Evolutionary conservation across 2,888 invertebrate genomes (phyloP), one percentile per base, ranked within the genome.

Genomic region (Chrysomela aeneicollis): DNA sequence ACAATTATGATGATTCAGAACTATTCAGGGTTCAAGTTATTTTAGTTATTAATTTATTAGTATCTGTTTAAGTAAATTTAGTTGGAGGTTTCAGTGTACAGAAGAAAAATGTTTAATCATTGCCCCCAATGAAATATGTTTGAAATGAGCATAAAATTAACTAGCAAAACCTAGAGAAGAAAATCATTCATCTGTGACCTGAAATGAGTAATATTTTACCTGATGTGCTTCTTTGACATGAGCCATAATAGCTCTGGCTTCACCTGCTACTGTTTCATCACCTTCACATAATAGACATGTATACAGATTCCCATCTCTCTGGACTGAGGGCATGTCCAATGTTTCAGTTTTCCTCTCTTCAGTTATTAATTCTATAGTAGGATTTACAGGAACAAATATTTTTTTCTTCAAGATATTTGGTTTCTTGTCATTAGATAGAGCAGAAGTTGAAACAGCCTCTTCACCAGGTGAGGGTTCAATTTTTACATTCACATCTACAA

Each of bases 181-280:
- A n/a, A n/a, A n/a, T n/a, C n/a, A n/a, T n/a, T n/a, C n/a, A n/a
- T n/a, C n/a, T n/a, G n/a, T 26, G 6, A 26, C 6, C 4, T n/a
- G 6, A 19, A 19, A 26, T n/a, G 2, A 42, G 21, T 64, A 55
- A 12, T 60, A 35, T 46, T 49, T 50, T 8, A 64, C 46, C 17
- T 60, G 22, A 18, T 65, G 65, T 2, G 46, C 49, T 2, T 62
- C 60, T 35, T 0, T 76, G 73, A 92, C 80, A 71, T 93, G 92
- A 0, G 83, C 77, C 73, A 87, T 86, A 64, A 90, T 88, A 0
- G 82, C 78, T 66, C 87, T 87, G 0, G 89, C 87, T 73, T 89
- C 88, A 17, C 85, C 85, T 26, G 79, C 78, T 6, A 79, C 77
- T 30, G 81, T 81, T 32, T 84, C 83, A 10, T 79, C 78, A 10